Conservation (phyloP, 2,113 vertebrate species). For the Puffinus mauretanicus region DNA sequence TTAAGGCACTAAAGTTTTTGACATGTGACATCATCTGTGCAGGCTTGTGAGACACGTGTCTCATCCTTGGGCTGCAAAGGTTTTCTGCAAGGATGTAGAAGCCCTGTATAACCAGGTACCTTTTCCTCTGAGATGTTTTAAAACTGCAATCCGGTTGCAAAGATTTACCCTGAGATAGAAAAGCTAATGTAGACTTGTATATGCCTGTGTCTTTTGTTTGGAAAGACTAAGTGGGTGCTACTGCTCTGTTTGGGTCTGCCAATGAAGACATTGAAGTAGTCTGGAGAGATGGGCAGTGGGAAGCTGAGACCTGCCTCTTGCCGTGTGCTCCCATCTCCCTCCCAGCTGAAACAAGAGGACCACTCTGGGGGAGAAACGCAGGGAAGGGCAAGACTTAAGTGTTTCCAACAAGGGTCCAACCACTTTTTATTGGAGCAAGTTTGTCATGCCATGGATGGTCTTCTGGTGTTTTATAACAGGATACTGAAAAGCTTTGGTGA, state of each 20-base stretch:
- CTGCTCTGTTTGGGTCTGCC: background rate
- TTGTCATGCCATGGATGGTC: background rate
- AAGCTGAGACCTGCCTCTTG: background rate
- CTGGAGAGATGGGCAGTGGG: background rate
- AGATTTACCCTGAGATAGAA: background rate
- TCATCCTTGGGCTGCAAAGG: background rate
- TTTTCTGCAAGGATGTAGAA: background rate
- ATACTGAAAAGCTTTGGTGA: background rate
- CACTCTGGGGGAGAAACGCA: accelerated
- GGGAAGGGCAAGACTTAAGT: background rate
- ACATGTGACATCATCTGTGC: background rate
- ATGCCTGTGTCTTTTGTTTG: background rate
- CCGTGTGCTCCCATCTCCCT: accelerated
- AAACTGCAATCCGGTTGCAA: background rate
- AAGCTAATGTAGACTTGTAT: background rate
- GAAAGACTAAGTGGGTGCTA: background rate
- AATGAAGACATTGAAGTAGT: background rate
- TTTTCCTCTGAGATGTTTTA: background rate
- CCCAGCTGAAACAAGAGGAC: background rate
- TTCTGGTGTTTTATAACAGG: background rate
- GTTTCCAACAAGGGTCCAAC: background rate
- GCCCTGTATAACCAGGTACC: background rate
- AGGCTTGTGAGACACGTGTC: background rate
- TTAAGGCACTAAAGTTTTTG: background rate
- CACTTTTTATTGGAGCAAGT: background rate